Evolutionary conservation across 1,140 invertebrate genomes (phyloP).

Genomic region (Platyura marginata): DNA sequence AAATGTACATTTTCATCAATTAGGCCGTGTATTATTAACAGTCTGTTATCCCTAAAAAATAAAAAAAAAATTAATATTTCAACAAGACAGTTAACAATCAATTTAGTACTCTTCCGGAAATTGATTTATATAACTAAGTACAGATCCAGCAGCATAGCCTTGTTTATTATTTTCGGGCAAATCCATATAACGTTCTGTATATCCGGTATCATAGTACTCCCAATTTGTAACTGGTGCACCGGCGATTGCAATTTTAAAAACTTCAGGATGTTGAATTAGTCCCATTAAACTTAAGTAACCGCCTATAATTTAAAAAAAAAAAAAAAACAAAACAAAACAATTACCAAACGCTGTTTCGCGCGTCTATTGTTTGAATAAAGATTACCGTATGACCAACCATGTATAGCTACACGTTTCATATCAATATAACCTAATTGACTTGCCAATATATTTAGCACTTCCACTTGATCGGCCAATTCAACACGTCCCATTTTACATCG

Average conservation of each 20-base stretch:
- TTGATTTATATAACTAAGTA: slow-evolving; percentile 59
- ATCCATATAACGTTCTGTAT: slow-evolving; percentile 96
- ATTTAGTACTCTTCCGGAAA: slow-evolving; percentile 70
- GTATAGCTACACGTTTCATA: slow-evolving; percentile 78
- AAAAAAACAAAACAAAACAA: too few relatives aligned
- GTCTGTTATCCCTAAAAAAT: slow-evolving; percentile 59
- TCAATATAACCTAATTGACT: slow-evolving; percentile 77
- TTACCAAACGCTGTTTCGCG: too few relatives aligned
- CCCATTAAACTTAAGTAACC: slow-evolving; percentile 76
- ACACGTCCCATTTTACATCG: slow-evolving; percentile 82
- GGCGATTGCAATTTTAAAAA: slow-evolving; percentile 82
- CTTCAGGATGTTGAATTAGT: slow-evolving; percentile 58
- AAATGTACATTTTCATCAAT: slow-evolving; percentile 99
- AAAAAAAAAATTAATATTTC: slow-evolving; percentile 3
- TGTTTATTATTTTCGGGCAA: slow-evolving; percentile 60
- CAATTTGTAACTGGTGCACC: slow-evolving; percentile 95
- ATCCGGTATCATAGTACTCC: slow-evolving; percentile 74
- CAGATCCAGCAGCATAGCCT: slow-evolving; percentile 60
- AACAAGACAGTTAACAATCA: neutral
- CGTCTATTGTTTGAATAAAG: too few relatives aligned
- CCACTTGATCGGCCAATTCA: slow-evolving; percentile 90
- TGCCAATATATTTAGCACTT: slow-evolving; percentile 77
- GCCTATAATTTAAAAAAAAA: too few relatives aligned
- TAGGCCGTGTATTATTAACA: slow-evolving; percentile 94
- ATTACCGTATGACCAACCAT: slow-evolving; percentile 99